phyloP scores from a whole-genome alignment of 2,888 invertebrate species.

The Xiphydria camelus region DNA sequence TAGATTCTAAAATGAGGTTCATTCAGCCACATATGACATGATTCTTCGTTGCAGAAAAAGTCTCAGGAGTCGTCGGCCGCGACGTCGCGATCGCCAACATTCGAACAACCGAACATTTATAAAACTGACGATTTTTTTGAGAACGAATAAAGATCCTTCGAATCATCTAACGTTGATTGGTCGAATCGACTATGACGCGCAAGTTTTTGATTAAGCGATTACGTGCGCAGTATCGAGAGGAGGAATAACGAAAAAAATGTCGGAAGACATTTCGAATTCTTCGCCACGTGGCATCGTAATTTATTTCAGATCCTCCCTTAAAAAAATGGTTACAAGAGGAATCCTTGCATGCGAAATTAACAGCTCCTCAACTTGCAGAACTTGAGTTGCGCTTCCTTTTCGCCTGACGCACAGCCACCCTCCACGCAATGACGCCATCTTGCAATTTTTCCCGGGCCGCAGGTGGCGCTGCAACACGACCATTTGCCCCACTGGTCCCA shows the following conservation, averaged over 20 bases:
- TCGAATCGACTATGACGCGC: too few species aligned
- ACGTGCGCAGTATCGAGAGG: too few species aligned
- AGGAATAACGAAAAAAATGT: too few species aligned
- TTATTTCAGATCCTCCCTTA: too few species aligned
- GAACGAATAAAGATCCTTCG: constrained; percentile 22
- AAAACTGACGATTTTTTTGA: constrained; percentile 45
- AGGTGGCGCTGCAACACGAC: constrained; percentile 56
- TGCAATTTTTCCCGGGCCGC: constrained; percentile 54
- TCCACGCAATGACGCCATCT: constrained; percentile 58
- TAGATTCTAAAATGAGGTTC: too few species aligned
- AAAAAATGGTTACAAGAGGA: too few species aligned
- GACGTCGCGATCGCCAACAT: constrained; percentile 23
- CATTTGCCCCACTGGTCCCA: constrained; percentile 59
- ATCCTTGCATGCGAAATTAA: too few species aligned
- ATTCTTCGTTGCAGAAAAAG: constrained; percentile 51
- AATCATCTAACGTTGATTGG: too few species aligned
- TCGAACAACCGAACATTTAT: constrained; percentile 43
- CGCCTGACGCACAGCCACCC: constrained; percentile 54
- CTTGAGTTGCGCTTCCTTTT: constrained; percentile 60
- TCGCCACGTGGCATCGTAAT: too few species aligned
- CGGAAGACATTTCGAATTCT: too few species aligned
- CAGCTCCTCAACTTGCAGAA: constrained; percentile 53
- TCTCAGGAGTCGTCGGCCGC: constrained; percentile 33
- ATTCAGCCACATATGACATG: too few species aligned
- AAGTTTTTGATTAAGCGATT: too few species aligned